A percentile compares a stretch with the other conserved stretches of the same genome.
These are phyloP conservation scores for Hipparchia semele DNA, from an alignment of 2,888 invertebrate genomes.

Conservation along the genomic window DNA sequence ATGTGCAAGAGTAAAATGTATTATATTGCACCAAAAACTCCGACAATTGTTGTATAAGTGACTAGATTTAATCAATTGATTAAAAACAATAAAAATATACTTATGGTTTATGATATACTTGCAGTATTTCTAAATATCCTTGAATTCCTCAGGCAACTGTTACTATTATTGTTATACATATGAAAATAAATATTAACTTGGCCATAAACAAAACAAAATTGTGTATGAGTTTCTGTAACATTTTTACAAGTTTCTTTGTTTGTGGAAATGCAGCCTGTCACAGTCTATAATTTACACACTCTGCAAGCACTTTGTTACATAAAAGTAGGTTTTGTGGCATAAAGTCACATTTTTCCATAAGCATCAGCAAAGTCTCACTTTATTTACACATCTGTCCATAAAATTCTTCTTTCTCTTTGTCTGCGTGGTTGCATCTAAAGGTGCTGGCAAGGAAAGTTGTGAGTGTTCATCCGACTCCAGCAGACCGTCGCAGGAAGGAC, in stretches of 20 bases:
- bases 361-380: conserved; percentile 89
- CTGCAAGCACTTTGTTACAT: conserved; percentile 55
- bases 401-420: conserved; percentile 90
- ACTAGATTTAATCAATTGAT: conserved; percentile 5
- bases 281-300: conserved; percentile 69
- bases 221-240: conserved; percentile 40
- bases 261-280: conserved; percentile 28
- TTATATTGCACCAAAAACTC: conserved; percentile 7
- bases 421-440: conserved; percentile 82
- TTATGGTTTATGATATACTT: too few species aligned
- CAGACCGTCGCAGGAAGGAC: conserved; percentile 85
- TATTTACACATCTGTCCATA: conserved; percentile 93
- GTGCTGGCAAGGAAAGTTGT: conserved; percentile 81
- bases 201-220: neutral
- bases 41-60: neutral
- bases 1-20: neutral
- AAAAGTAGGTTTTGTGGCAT: conserved; percentile 23
- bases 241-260: conserved; percentile 20
- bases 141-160: neutral
- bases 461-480: conserved; percentile 82
- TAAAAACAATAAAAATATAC: neutral
- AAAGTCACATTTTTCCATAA: conserved; percentile 46
- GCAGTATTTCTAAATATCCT: neutral
- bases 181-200: neutral
- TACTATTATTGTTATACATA: neutral